Evolutionary conservation across 2,888 invertebrate genomes (phyloP).

Genomic region (Pachydiplax longipennis): DNA sequence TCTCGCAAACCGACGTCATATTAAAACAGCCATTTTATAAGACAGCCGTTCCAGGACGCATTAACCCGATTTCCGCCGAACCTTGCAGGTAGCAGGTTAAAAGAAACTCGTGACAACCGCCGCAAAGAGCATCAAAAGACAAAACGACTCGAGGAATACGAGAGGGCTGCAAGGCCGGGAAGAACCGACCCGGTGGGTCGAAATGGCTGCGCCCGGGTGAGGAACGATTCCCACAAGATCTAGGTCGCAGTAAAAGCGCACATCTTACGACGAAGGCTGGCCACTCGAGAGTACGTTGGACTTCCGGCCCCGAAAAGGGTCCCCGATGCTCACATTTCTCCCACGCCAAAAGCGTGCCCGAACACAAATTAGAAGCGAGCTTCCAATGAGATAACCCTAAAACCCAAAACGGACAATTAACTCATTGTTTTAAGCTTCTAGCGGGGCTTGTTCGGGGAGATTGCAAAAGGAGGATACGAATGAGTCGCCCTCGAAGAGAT

Average conservation of each 20-base stretch:
- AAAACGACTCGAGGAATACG: background rate
- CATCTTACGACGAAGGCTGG: background rate
- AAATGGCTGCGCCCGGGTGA: background rate
- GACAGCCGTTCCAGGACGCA: background rate
- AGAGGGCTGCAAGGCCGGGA: background rate
- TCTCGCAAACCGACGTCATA: background rate
- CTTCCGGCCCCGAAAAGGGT: constrained; percentile 16
- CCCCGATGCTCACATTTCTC: background rate
- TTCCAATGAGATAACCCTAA: background rate
- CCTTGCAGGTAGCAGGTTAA: background rate
- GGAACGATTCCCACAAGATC: constrained; percentile 33
- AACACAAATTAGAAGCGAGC: background rate
- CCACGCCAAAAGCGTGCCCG: constrained; percentile 8
- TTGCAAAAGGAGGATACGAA: constrained; percentile 8
- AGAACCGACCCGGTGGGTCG: background rate
- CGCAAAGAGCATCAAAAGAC: background rate
- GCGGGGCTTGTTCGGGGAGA: background rate
- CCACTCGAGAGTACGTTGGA: background rate
- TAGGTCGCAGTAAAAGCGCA: constrained; percentile 31
- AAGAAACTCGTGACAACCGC: background rate
- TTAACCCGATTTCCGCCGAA: background rate
- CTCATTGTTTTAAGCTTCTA: constrained; percentile 9
- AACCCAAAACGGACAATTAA: constrained; percentile 30
- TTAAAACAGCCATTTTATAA: background rate
- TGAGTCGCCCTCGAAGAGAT: background rate